Percentiles rank a stretch among this genome's conserved stretches.
These are phyloP conservation scores for Microcaecilia unicolor DNA, from an alignment of 2,797 vertebrate species.

Conservation along the genomic window DNA sequence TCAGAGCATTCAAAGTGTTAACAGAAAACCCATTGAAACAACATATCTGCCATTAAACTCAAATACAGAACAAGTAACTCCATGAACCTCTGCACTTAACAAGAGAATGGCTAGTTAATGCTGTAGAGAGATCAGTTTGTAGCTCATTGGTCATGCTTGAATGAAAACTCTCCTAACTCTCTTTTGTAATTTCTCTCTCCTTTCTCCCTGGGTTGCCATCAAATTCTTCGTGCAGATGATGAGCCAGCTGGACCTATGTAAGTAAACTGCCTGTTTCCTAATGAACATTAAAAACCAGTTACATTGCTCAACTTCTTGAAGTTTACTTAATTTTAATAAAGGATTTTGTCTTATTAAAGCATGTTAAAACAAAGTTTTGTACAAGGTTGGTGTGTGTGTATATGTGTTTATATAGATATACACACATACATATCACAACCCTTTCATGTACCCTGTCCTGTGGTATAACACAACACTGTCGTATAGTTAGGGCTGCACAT, in stretches of 20 bases:
- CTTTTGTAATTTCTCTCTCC: slow-evolving; percentile 42
- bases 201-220: slow-evolving; percentile 24
- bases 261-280: too few relatives aligned
- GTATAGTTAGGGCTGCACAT: too few relatives aligned
- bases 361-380: too few relatives aligned
- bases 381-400: too few relatives aligned
- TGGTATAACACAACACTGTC: too few relatives aligned
- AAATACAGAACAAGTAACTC: slow-evolving; percentile 46
- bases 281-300: too few relatives aligned
- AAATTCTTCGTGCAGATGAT: slow-evolving; percentile 65
- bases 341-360: too few relatives aligned
- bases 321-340: too few relatives aligned
- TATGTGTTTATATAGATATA: too few relatives aligned
- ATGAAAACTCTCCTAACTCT: slow-evolving; percentile 25
- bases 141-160: neutral
- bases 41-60: slow-evolving; percentile 56
- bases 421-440: too few relatives aligned
- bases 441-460: too few relatives aligned
- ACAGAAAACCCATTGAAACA: slow-evolving; percentile 58
- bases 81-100: slow-evolving; percentile 56
- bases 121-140: slow-evolving; percentile 43
- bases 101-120: slow-evolving; percentile 49
- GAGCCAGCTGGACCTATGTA: slow-evolving; percentile 93
- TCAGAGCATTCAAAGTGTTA: slow-evolving; percentile 61
- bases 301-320: too few relatives aligned